Evolutionary conservation across 1,140 invertebrate genomes (phyloP).

Genomic region (Listronotus oregonensis): DNA sequence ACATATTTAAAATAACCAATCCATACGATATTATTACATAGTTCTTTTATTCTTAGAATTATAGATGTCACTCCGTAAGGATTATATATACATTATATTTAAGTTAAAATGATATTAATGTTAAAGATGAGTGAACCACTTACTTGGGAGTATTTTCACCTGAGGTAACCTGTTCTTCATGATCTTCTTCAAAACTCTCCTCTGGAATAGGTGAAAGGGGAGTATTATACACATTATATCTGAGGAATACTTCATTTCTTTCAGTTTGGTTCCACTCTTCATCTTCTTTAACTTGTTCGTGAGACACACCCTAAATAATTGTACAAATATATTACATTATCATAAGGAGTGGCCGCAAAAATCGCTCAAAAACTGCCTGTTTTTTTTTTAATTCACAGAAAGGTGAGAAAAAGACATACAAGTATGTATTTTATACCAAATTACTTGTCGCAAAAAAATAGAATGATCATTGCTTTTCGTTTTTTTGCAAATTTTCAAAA

Average conservation of each 20-base stretch:
- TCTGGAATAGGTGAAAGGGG: conserved; percentile 69
- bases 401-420: too few relatives aligned
- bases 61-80: too few relatives aligned
- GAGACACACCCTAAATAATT: conserved; percentile 15
- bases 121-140: conserved; percentile 17
- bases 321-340: background rate
- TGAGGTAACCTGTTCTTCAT: conserved; percentile 10
- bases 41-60: too few relatives aligned
- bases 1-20: too few relatives aligned
- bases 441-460: too few relatives aligned
- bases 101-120: background rate
- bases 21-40: too few relatives aligned
- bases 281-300: conserved; percentile 43
- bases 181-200: conserved; percentile 57
- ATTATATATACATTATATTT: background rate
- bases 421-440: too few relatives aligned
- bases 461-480: too few relatives aligned
- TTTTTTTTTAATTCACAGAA: too few relatives aligned
- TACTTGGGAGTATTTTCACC: conserved; percentile 34
- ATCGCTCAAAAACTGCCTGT: too few relatives aligned
- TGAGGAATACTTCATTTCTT: conserved; percentile 55
- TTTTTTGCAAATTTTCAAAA: too few relatives aligned
- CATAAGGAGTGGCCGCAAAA: too few relatives aligned
- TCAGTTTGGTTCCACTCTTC: conserved; percentile 50
- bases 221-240: conserved; percentile 63